Percentiles rank a stretch among this genome's conserved stretches.
Evolutionary conservation across 1,140 invertebrate species (phyloP).

Genomic region (Drosophila lacertosa): DNA sequence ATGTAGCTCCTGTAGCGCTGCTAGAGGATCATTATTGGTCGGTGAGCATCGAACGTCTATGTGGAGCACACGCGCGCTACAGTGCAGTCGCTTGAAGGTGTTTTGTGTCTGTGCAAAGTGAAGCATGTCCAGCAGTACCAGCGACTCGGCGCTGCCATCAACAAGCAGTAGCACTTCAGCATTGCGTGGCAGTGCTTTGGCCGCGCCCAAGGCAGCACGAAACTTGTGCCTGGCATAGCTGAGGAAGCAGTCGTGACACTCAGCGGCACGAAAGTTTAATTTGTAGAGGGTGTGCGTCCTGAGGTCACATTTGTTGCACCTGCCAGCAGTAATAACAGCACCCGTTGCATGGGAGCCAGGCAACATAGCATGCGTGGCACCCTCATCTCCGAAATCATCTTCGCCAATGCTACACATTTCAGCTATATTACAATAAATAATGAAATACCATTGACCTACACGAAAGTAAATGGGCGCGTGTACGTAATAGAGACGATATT

Average conservation of each 20-base stretch:
- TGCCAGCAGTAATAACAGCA: constrained; percentile 26
- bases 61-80: constrained; percentile 60
- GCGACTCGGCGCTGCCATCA: constrained; percentile 62
- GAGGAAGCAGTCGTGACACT: constrained; percentile 73
- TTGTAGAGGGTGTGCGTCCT: constrained; percentile 53
- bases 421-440: constrained; percentile 20
- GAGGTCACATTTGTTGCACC: constrained; percentile 68
- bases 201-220: constrained; percentile 72
- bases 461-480: constrained; percentile 14
- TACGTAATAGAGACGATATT: constrained; percentile 9
- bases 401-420: constrained; percentile 81
- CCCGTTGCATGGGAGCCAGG: constrained; percentile 15
- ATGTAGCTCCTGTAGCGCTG: constrained; percentile 18
- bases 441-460: constrained; percentile 14
- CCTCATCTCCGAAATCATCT: constrained; percentile 81
- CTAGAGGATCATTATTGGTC: neutral
- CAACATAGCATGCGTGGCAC: constrained; percentile 68
- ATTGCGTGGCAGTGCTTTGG: constrained; percentile 67
- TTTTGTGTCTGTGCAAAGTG: constrained; percentile 72
- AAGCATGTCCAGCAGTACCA: constrained; percentile 77
- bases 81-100: constrained; percentile 72
- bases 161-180: constrained; percentile 68
- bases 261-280: constrained; percentile 63
- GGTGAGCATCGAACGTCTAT: constrained; percentile 73
- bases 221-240: constrained; percentile 75